Base-by-base conservation (phyloP, 1,140 invertebrate species). In the Drosophila pallidifrons region DNA sequence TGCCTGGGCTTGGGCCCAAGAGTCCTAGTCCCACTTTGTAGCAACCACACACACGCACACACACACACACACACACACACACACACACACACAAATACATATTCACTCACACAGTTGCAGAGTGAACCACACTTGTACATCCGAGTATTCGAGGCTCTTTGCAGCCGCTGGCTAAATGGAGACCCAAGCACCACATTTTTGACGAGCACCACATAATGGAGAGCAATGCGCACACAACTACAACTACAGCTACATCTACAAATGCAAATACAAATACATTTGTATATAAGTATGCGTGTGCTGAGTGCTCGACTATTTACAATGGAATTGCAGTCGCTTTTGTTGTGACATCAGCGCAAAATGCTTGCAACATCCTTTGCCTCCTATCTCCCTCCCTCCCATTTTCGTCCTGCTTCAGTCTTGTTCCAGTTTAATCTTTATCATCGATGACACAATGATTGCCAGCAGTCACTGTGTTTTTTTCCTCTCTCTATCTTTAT, bases 381-480 rank as follows among this genome's bases (percentile, higher is more conserved):
- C 47, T 3, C 2, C 35, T 0, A 1, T 10, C 8, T 38, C 20
- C 20, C 3, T 25, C 3, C 20, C 20, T 25, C 20, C 3, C 20
- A 25, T 3, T 25, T 25, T 25, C 20, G 20, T 25, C 20, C 20
- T 25, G 20, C 20, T 32, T 6, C 32, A 32, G 7, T 20, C 41
- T 16, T 3, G 41, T 7, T 13, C 68, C 64, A 38, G 47, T 80
- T 83, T 77, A 75, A 88, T 83, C 83, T 89, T 83, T 81, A 88
- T 89, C 79, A 88, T 89, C 80, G 85, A 88, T 89, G 83, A 83
- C 80, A 87, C 83, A 88, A 77, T 73, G 80, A 87, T 78, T 80
- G 80, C 70, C 78, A 79, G 57, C 85, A 75, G 73, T 75, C 73
- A 82, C 76, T 80, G 20, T 25, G 20, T 25, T 74, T 70, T 60